These are phyloP conservation scores for Pangasius mekongensis DNA, from an alignment of 2,797 vertebrate species.

Conservation along the genomic window DNA sequence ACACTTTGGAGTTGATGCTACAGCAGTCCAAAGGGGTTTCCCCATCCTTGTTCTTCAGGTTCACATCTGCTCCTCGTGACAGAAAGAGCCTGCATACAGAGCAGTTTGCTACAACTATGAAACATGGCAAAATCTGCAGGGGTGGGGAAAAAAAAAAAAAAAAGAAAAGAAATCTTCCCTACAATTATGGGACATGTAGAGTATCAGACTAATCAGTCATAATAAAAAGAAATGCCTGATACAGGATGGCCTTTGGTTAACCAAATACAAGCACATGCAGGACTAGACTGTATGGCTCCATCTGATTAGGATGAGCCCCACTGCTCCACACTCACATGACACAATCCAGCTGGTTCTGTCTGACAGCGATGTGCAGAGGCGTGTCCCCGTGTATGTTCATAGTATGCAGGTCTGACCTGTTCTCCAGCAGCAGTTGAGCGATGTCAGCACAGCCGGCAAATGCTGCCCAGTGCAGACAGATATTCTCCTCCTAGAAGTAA, in stretches of 20 bases:
- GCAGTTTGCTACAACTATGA: not conserved
- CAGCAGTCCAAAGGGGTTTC: constrained; percentile 89
- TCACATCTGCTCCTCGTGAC: constrained; percentile 88
- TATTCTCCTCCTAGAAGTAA: constrained; percentile 89
- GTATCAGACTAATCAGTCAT: not conserved
- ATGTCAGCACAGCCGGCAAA: constrained; percentile 91
- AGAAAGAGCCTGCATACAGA: constrained; percentile 85
- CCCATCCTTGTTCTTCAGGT: constrained; percentile 90
- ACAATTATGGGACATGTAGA: not conserved
- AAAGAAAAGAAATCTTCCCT: not conserved
- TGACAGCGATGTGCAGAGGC: constrained; percentile 88
- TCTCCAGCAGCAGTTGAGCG: constrained; percentile 88
- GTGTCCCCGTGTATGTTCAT: constrained; percentile 92
- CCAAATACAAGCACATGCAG: not conserved
- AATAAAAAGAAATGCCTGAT: not conserved
- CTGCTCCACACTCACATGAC: constrained; percentile 84
- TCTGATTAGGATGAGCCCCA: not conserved
- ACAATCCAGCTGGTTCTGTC: constrained; percentile 93
- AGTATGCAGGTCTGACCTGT: constrained; percentile 84
- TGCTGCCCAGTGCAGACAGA: constrained; percentile 96
- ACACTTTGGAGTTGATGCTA: constrained; percentile 85
- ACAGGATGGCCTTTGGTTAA: not conserved
- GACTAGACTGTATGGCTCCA: not conserved
- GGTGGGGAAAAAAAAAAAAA: no score
- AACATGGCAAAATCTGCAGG: not conserved